Evolutionary conservation across 2,113 vertebrate genomes (phyloP).

Genomic region (Maccullochella peelii): DNA sequence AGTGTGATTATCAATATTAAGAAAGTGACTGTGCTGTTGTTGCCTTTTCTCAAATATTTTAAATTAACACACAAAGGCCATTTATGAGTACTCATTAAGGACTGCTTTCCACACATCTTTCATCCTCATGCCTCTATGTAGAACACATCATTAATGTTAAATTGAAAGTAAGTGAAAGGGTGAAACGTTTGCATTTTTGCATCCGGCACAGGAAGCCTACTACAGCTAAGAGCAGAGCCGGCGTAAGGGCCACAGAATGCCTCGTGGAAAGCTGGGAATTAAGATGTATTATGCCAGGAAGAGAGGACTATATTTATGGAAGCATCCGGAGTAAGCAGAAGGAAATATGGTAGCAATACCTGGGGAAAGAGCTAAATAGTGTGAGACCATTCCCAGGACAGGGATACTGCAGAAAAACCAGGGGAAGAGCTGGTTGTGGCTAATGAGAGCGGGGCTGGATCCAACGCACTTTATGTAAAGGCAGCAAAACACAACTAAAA

Average conservation of each 20-base stretch:
- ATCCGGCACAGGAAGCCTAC: slow-evolving; percentile 77
- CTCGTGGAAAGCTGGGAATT: slow-evolving; percentile 80
- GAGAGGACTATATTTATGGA: slow-evolving; percentile 78
- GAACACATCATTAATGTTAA: slow-evolving; percentile 73
- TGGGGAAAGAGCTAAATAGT: slow-evolving; percentile 73
- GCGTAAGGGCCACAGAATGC: slow-evolving; percentile 60
- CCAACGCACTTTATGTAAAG: slow-evolving; percentile 38
- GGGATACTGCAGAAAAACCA: slow-evolving; percentile 43
- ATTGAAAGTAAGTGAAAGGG: slow-evolving; percentile 61
- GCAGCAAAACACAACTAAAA: slow-evolving; percentile 48
- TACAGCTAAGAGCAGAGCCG: slow-evolving; percentile 37
- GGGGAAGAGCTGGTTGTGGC: slow-evolving; percentile 51
- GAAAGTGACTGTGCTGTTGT: slow-evolving; percentile 13
- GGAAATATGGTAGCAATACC: slow-evolving; percentile 76
- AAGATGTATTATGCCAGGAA: slow-evolving; percentile 77
- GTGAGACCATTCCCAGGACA: slow-evolving; percentile 68
- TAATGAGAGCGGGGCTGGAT: slow-evolving; percentile 63
- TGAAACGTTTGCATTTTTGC: slow-evolving; percentile 72
- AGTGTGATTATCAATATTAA: slow-evolving; percentile 57
- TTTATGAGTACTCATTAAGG: slow-evolving; percentile 67
- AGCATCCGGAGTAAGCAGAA: slow-evolving; percentile 76
- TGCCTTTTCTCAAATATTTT: slow-evolving; percentile 43
- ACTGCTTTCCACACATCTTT: slow-evolving; percentile 58
- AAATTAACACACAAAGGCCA: slow-evolving; percentile 61
- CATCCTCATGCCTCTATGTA: slow-evolving; percentile 62